Percentiles rank a stretch among this genome's conserved stretches.
phyloP scores from a whole-genome alignment of 2,888 invertebrate genomes.

The Acronicta alni region DNA sequence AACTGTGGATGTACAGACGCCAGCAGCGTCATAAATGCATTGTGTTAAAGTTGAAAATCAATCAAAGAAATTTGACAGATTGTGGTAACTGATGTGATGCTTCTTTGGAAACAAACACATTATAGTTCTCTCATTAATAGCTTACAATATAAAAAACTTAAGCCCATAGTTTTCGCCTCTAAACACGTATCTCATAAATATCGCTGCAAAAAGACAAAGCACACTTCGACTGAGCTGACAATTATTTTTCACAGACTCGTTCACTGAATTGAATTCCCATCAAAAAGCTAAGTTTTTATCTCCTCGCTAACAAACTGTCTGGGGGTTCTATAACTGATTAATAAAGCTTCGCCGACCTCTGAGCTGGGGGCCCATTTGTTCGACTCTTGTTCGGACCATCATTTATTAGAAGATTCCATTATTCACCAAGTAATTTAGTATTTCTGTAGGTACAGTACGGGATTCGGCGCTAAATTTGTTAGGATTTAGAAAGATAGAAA shows the following conservation, averaged over 20 bases:
- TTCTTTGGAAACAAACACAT: no score
- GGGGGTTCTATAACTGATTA: constrained; percentile 55
- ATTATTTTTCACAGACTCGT: constrained; percentile 4
- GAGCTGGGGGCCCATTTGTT: constrained; percentile 60
- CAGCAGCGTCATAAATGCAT: no score
- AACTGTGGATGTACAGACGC: no score
- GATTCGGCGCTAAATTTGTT: constrained; percentile 8
- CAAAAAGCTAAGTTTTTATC: constrained; percentile 33
- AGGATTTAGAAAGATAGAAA: neutral
- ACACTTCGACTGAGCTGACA: neutral
- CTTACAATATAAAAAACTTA: no score
- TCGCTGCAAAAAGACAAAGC: neutral
- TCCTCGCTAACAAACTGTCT: constrained; percentile 39
- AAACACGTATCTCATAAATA: no score
- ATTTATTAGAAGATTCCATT: constrained; percentile 62
- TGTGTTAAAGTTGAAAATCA: no score
- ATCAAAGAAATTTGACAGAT: no score
- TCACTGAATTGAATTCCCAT: constrained; percentile 35
- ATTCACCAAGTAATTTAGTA: constrained; percentile 59
- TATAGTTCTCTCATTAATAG: no score
- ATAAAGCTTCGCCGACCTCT: constrained; percentile 54
- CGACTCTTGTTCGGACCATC: constrained; percentile 53
- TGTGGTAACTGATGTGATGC: no score
- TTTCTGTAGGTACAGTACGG: constrained; percentile 31
- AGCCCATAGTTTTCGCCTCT: no score